phyloP scores from a whole-genome alignment of 92 coral and sea anemone species.

The Chrysogorgia sp. region DNA sequence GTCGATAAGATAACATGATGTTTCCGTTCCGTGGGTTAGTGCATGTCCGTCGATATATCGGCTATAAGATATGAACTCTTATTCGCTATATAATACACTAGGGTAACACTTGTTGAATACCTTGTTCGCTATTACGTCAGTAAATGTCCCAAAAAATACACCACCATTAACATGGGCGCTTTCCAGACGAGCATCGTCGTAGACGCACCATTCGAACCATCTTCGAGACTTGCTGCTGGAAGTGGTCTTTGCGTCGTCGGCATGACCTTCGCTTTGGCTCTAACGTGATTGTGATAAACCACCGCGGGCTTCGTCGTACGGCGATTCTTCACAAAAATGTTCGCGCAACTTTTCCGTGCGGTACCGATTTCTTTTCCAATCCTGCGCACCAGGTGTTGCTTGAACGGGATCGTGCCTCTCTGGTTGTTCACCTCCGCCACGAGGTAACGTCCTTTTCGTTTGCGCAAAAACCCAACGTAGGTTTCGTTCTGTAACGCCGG shows the following conservation, averaged over 20 bases:
- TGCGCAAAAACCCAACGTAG: slow-evolving; percentile 67
- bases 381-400: slow-evolving; percentile 4
- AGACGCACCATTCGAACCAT: background rate
- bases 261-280: background rate
- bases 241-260: background rate
- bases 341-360: background rate
- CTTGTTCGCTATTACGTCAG: slow-evolving; percentile 4
- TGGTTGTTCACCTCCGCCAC: slow-evolving; percentile 28
- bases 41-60: background rate
- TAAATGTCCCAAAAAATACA: background rate
- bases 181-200: background rate
- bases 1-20: background rate
- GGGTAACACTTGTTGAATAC: background rate
- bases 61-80: background rate
- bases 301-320: background rate
- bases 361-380: background rate
- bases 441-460: slow-evolving; percentile 13
- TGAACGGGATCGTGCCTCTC: background rate
- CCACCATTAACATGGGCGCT: background rate
- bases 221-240: background rate
- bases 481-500: slow-evolving; percentile 76
- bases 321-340: background rate
- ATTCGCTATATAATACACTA: background rate
- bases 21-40: background rate
- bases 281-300: background rate